Conservation (phyloP, 2,113 vertebrate genomes). For the Myotis davidii region DNA sequence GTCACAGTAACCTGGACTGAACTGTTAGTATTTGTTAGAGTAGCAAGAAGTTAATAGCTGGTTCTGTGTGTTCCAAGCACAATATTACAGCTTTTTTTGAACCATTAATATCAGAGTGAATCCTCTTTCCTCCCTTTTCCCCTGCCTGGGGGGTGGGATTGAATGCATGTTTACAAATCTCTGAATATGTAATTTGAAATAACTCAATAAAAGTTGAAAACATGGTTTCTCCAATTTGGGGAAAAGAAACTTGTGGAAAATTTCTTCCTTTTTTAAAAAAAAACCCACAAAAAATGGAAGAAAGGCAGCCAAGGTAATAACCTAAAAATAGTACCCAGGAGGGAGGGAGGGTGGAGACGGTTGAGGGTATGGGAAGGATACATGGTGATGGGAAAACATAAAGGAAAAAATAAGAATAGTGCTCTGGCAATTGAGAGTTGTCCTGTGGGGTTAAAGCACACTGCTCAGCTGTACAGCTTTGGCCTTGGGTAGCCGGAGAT, state of each 20-base stretch:
- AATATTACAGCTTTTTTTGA: slow-evolving; percentile 67
- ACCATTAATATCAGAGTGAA: slow-evolving; percentile 59
- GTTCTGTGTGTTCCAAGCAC: slow-evolving; percentile 73
- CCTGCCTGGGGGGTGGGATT: not conserved
- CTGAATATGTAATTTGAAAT: slow-evolving; percentile 63
- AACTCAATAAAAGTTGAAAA: slow-evolving; percentile 49
- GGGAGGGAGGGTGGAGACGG: too few relatives aligned
- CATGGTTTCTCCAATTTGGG: not conserved
- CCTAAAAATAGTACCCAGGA: not conserved
- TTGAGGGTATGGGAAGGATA: not conserved
- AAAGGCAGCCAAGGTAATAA: slow-evolving; percentile 27
- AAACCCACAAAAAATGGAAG: not conserved
- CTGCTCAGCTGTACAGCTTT: not conserved
- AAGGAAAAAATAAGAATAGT: slow-evolving; percentile 49
- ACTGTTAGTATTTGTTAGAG: slow-evolving; percentile 76
- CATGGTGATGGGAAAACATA: not conserved
- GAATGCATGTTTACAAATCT: slow-evolving; percentile 49
- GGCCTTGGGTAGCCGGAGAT: not conserved
- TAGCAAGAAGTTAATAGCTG: slow-evolving; percentile 74
- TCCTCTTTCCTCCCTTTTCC: slow-evolving; percentile 12
- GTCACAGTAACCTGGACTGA: slow-evolving; percentile 77
- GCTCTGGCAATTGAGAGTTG: not conserved
- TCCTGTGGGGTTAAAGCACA: not conserved
- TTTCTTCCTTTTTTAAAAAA: not conserved
- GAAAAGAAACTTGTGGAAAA: slow-evolving; percentile 38